Evolutionary conservation across 2,888 invertebrate species (phyloP).

Genomic region (Slavum lentiscoides): DNA sequence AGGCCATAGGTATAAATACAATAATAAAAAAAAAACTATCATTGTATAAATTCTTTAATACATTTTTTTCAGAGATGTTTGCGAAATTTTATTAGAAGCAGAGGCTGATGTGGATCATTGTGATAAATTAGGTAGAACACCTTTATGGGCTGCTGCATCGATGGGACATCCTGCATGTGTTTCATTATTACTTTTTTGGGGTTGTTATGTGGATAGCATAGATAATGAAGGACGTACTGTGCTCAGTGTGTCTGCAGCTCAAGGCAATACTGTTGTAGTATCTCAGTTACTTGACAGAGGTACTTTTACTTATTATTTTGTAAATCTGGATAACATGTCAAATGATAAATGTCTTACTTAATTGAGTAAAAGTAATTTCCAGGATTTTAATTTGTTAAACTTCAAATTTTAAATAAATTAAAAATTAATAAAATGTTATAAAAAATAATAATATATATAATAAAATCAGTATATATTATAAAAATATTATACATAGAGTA

Average conservation of each 20-base stretch:
- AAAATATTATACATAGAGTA: no score
- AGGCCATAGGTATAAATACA: slow-evolving; percentile 71
- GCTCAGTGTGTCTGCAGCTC: slow-evolving; percentile 80
- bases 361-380: background rate
- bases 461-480: no score
- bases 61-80: slow-evolving; percentile 71
- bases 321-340: background rate
- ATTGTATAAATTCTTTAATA: background rate
- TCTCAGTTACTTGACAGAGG: slow-evolving; percentile 84
- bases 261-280: slow-evolving; percentile 83
- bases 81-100: slow-evolving; percentile 85
- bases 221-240: slow-evolving; percentile 93
- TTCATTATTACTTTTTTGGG: slow-evolving; percentile 88
- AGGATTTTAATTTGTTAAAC: background rate
- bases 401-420: no score
- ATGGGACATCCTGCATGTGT: slow-evolving; percentile 89
- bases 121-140: slow-evolving; percentile 80
- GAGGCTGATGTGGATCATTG: slow-evolving; percentile 90
- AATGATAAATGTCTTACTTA: background rate
- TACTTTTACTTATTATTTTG: slow-evolving; percentile 56
- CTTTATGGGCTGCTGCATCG: slow-evolving; percentile 89
- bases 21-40: background rate
- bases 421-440: no score
- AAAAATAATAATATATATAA: no score
- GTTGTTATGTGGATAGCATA: slow-evolving; percentile 91